Percentiles rank a stretch among this genome's conserved stretches.
These are phyloP conservation scores for Megaptera novaeangliae DNA, from an alignment of 2,113 vertebrate species.

Conservation along the genomic window DNA sequence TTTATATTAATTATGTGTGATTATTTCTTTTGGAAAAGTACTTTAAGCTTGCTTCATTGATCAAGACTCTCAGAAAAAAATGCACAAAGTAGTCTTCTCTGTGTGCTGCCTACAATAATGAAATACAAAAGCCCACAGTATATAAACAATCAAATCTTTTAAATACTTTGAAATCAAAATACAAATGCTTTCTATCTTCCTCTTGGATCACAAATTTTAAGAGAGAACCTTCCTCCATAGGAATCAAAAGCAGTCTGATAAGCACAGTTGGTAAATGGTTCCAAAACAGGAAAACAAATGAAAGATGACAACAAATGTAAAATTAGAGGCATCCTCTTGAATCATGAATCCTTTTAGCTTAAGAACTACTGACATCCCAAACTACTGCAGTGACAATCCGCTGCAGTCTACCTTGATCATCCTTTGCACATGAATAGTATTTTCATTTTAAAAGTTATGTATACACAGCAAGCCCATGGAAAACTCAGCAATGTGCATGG, in stretches of 20 bases:
- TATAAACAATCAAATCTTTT: not conserved
- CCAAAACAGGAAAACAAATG: not conserved
- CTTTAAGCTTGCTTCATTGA: not conserved
- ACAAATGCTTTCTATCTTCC: not conserved
- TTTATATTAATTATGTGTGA: not conserved
- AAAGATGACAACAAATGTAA: constrained; percentile 6
- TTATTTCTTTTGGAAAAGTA: not conserved
- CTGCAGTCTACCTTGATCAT: not conserved
- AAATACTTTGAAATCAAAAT: constrained; percentile 27
- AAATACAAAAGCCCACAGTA: not conserved
- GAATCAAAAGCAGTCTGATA: not conserved
- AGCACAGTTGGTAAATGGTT: not conserved
- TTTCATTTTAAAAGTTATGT: constrained; percentile 21
- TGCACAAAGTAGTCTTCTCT: not conserved
- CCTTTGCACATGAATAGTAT: not conserved
- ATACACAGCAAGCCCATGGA: not conserved
- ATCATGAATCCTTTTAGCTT: not conserved
- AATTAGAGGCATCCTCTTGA: not conserved
- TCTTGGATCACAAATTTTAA: not conserved
- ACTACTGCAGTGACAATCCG: not conserved
- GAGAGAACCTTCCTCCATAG: not conserved
- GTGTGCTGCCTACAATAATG: not conserved
- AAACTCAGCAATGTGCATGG: not conserved
- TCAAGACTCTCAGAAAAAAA: not conserved
- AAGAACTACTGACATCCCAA: not conserved